Percentiles rank a stretch among this genome's conserved stretches.
Conservation (phyloP, 2,888 invertebrate species). For the Oligia strigilis region DNA sequence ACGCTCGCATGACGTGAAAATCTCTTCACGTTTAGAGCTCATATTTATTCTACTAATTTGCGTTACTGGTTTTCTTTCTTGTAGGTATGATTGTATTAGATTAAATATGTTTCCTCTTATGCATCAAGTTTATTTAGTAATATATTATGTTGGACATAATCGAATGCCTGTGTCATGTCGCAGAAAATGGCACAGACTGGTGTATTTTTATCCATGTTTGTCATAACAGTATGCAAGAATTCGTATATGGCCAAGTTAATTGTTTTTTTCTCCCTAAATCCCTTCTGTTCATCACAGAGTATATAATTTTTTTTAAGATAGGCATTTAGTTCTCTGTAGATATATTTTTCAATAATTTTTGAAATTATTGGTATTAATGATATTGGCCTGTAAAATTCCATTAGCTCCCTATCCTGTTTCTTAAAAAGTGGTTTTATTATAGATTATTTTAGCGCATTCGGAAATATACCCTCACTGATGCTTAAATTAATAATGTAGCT, state of each 20-base stretch:
- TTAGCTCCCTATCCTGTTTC: no score
- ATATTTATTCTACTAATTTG: not conserved
- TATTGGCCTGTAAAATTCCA: no score
- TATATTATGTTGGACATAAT: not conserved
- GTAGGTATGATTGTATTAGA: not conserved
- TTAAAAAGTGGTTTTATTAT: no score
- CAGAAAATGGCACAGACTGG: not conserved
- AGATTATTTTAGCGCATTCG: no score
- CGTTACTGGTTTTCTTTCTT: not conserved
- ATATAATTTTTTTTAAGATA: no score
- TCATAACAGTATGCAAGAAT: not conserved
- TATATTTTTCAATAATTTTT: no score
- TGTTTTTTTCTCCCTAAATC: not conserved
- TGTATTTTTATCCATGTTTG: not conserved
- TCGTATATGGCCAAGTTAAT: constrained; percentile 5
- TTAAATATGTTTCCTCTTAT: not conserved
- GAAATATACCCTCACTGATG: no score
- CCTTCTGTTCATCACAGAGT: no score
- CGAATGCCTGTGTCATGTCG: not conserved
- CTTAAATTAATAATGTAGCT: no score
- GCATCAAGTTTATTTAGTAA: not conserved
- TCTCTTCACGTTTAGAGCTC: no score
- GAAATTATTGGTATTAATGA: no score
- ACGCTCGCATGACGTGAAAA: not conserved
- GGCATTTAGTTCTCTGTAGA: no score